These are phyloP conservation scores for Piezodorus guildinii DNA, from an alignment of 1,140 invertebrate genomes.

Conservation along the genomic window DNA sequence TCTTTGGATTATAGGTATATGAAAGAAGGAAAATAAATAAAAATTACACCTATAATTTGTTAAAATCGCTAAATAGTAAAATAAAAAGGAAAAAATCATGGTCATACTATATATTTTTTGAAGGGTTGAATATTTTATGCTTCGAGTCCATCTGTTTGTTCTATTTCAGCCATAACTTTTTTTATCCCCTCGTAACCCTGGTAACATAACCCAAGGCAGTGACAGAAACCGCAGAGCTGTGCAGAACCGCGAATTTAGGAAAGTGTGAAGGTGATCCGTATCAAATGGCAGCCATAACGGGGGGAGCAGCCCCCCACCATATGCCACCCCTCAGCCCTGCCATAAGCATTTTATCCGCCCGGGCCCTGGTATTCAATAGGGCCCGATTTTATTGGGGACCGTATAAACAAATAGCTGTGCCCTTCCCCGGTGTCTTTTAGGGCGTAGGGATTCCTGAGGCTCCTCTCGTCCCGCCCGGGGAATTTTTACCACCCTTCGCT, in stretches of 20 bases:
- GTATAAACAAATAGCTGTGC: conserved; percentile 23
- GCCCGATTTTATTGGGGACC: conserved; percentile 23
- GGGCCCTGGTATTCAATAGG: conserved; percentile 16
- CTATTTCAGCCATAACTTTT: too few relatives aligned
- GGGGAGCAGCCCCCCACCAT: not conserved
- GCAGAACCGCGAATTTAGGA: not conserved
- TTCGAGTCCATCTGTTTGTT: too few relatives aligned
- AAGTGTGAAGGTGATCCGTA: not conserved
- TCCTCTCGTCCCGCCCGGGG: not conserved
- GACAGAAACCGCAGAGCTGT: not conserved
- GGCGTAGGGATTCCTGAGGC: not conserved
- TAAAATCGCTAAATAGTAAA: too few relatives aligned
- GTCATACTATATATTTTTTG: too few relatives aligned
- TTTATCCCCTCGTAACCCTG: too few relatives aligned
- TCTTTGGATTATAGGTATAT: too few relatives aligned
- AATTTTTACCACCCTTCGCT: not conserved
- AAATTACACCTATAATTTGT: too few relatives aligned
- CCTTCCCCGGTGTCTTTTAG: conserved; percentile 20
- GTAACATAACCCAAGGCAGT: not conserved
- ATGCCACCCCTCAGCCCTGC: not conserved
- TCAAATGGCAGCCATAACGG: conserved; percentile 4
- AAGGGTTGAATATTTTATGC: too few relatives aligned
- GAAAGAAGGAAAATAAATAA: too few relatives aligned
- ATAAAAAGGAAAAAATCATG: too few relatives aligned
- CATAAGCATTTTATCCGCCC: conserved; percentile 14